A percentile compares a stretch with the other conserved stretches of the same genome.
Evolutionary conservation across 2,888 invertebrate species (phyloP).

Genomic region (Sphaeridia pumilis): DNA sequence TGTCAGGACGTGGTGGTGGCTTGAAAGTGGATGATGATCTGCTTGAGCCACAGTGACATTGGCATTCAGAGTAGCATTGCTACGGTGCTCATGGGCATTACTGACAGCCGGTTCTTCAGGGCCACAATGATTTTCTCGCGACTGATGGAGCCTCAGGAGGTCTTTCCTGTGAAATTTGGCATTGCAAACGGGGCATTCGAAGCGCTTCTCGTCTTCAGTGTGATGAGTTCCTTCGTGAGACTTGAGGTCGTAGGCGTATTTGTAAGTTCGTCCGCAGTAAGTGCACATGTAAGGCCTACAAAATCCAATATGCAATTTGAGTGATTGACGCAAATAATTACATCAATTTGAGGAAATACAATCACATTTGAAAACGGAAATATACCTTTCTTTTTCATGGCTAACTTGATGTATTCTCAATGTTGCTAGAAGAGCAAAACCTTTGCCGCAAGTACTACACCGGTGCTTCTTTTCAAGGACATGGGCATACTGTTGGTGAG

Average conservation of each 20-base stretch:
- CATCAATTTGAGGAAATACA: too few relatives aligned
- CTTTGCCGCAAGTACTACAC: constrained; percentile 10
- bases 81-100: neutral
- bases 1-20: too few relatives aligned
- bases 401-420: constrained; percentile 14
- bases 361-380: too few relatives aligned
- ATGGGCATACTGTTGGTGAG: constrained; percentile 12
- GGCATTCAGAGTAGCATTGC: too few relatives aligned
- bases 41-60: too few relatives aligned
- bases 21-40: too few relatives aligned
- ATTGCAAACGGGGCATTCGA: constrained; percentile 7
- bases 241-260: constrained; percentile 8
- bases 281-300: constrained; percentile 8
- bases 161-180: constrained; percentile 8
- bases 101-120: constrained; percentile 4
- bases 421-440: constrained; percentile 10
- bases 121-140: constrained; percentile 11
- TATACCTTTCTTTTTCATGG: constrained; percentile 7
- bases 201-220: constrained; percentile 14
- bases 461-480: constrained; percentile 13
- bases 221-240: constrained; percentile 13
- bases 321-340: neutral
- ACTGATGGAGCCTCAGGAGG: constrained; percentile 11
- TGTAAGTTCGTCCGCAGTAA: constrained; percentile 13
- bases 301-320: too few relatives aligned